phyloP scores from a whole-genome alignment of 2,888 invertebrate genomes.

The Galerucella pusilla region DNA sequence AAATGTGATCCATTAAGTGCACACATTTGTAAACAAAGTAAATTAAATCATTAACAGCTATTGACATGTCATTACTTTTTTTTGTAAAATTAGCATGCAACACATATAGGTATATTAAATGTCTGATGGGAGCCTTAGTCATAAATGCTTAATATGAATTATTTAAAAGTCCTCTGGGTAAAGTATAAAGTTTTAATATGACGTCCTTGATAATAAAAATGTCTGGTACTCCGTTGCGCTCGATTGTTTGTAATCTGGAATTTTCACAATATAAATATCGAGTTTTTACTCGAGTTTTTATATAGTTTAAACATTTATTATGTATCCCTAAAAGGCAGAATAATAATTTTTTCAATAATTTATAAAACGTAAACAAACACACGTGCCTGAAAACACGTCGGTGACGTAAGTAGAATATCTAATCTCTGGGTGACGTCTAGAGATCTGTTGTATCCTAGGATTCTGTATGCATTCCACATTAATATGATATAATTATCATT shows the following conservation, averaged over 20 bases:
- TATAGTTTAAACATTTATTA: too few relatives aligned
- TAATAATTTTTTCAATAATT: too few relatives aligned
- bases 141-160: neutral
- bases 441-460: too few relatives aligned
- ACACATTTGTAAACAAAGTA: neutral
- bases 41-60: neutral
- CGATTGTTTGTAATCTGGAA: neutral
- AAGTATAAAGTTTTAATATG: conserved; percentile 8
- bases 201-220: conserved; percentile 1
- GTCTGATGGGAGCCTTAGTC: neutral
- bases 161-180: conserved; percentile 2
- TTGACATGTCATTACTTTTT: neutral
- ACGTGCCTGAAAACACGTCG: too few relatives aligned
- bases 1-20: neutral
- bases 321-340: too few relatives aligned
- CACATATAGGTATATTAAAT: neutral
- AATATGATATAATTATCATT: too few relatives aligned
- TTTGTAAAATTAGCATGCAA: neutral
- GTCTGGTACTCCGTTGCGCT: neutral
- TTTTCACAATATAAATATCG: too few relatives aligned
- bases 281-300: too few relatives aligned
- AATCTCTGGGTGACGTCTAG: too few relatives aligned
- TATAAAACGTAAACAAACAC: too few relatives aligned
- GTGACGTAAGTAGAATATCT: too few relatives aligned
- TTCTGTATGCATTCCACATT: too few relatives aligned